Evolutionary conservation across 2,888 invertebrate genomes (phyloP), one percentile per base, ranked within the genome.

Genomic region (Calameuta filiformis): DNA sequence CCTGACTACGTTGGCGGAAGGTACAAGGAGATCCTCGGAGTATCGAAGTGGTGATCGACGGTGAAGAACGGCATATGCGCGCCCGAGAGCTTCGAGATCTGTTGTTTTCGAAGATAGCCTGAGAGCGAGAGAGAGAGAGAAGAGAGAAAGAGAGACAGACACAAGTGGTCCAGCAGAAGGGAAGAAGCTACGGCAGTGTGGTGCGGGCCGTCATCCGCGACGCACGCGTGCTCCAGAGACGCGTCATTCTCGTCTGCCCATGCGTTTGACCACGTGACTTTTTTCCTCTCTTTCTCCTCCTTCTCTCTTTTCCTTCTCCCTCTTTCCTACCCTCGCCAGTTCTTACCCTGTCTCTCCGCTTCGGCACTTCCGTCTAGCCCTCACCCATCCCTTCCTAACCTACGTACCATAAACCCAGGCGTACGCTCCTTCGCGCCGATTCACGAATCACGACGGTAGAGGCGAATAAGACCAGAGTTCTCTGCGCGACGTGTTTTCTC

Each of bases 121-220:
- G 56, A 56, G 56, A 56, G 56, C 23, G 56, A 23, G 56, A 56
- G 37, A 12, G 37, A 37, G 37, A 37, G 37, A 37, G 37, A 12
- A 12, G 40, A 40, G 40, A 40, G 40, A 40, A 15, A 40, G 40
- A 40, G 6, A 40, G 40, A 15, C 40, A 35, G 35, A 15, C 15
- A 23, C 6, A 56, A 56, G 56, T 56, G 23, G 56, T 56, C 23
- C 56, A 56, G 56, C 56, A 56, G 23, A 56, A 56, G 56, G 83
- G 86, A 85, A 81, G 79, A 73, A 76, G 75, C 78, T 35, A 76
- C 75, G 30, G 76, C 71, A 88, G 88, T 88, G 83, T 83, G 84
- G 83, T 85, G 84, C 86, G 87, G 84, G 87, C 88, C 87, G 83
- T 85, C 87, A 85, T 83, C 84, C 86, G 85, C 84, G 79, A 86